Evolutionary conservation across 2,888 invertebrate genomes (phyloP), one percentile per base, ranked within the genome.

Genomic region (Operophtera brumata): DNA sequence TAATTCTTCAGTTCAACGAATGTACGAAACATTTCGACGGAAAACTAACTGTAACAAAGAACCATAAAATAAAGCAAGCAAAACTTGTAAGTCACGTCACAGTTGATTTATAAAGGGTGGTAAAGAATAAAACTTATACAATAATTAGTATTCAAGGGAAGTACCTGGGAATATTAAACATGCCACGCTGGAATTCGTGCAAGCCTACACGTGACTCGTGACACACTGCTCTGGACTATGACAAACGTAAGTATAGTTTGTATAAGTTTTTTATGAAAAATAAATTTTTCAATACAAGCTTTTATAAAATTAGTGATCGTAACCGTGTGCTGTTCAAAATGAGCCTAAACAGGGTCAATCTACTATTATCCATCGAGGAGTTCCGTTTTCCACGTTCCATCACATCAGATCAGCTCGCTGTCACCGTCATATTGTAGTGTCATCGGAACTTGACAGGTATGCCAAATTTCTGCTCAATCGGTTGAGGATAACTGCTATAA

Each of bases 141-240:
- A 69, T 74, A 81, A 82, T 82, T 81, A 80, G 81, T 79, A 81
- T 81, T 77, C 80, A 71, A 64, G 65, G 67, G 70, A 64, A 68
- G 63, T 65, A 64, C 58, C 67, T 57, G 51, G 64, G 74, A 76
- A 74, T 76, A 78, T 73, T 71, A 75, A 64, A 61, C 65, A 66
- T 65, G 73, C 63, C 66, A 71, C 67, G 72, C 62, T 70, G 59
- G 67, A 70, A 68, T 71, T 75, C 73, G 70, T 75, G 70, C 68
- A 61, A 64, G 65, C 67, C 59, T 64, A 67, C 28, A 34, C 20
- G 20, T 20, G 20, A 20, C 30, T 30, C 2, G 58, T 44, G 65
- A 70, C 64, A 69, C 39, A 71, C 59, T 10, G 65, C 2, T 40
- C 9, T 11, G 20, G 8, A 10, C 5, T 26, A 43, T 32, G 12